Percentiles rank a stretch among this genome's conserved stretches.
These are phyloP conservation scores for Gila robusta DNA, from an alignment of 2,797 vertebrate genomes.

Conservation along the genomic window DNA sequence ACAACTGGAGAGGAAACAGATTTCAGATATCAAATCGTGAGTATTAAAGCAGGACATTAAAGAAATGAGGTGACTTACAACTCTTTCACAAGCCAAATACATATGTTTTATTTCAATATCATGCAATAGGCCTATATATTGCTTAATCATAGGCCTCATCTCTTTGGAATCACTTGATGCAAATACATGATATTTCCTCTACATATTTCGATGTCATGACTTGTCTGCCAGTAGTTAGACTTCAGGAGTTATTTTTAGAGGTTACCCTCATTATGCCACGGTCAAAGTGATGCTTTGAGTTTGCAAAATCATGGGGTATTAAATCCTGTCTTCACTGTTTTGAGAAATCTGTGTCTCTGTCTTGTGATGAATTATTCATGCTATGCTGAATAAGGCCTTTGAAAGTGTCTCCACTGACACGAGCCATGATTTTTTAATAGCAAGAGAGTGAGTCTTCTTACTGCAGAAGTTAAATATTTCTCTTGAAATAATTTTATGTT, in stretches of 20 bases:
- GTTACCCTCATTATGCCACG: constrained; percentile 52
- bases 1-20: neutral
- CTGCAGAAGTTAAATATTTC: constrained; percentile 38
- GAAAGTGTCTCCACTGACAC: constrained; percentile 56
- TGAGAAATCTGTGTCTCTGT: constrained; percentile 59
- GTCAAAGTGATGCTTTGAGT: constrained; percentile 56
- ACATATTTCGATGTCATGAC: constrained; percentile 21
- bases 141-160: neutral
- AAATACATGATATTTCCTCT: neutral
- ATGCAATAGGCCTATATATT: neutral
- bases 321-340: constrained; percentile 55
- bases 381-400: constrained; percentile 54
- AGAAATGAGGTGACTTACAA: neutral
- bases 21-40: neutral
- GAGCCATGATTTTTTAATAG: constrained; percentile 54
- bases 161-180: neutral
- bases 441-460: constrained; percentile 35
- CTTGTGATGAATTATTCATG: constrained; percentile 60
- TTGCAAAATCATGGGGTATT: constrained; percentile 49
- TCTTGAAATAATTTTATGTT: neutral
- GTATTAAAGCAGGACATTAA: neutral
- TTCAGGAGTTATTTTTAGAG: constrained; percentile 39
- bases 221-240: neutral
- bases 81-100: neutral
- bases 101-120: neutral